phyloP scores from a whole-genome alignment of 2,888 invertebrate species.

The Oscheius sp. region DNA sequence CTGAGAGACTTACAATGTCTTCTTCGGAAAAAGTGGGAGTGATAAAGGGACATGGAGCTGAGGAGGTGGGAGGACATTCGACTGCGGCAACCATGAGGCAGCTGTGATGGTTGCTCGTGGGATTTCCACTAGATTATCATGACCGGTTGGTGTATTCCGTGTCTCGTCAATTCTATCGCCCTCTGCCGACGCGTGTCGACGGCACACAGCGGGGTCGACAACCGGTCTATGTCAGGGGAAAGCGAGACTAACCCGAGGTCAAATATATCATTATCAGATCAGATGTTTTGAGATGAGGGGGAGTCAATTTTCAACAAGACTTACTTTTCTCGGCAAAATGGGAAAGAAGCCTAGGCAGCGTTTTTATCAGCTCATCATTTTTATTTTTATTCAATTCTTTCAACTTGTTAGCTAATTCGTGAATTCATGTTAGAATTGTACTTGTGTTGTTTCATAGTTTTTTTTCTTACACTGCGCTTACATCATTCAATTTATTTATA shows the following conservation, averaged over 20 bases:
- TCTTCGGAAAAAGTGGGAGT: neutral
- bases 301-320: too few relatives aligned
- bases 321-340: too few relatives aligned
- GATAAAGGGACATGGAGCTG: neutral
- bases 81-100: slow-evolving; percentile 11
- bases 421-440: too few relatives aligned
- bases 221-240: neutral
- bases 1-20: neutral
- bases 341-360: too few relatives aligned
- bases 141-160: slow-evolving; percentile 25
- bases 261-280: slow-evolving; percentile 18
- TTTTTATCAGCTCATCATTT: too few relatives aligned
- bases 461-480: too few relatives aligned
- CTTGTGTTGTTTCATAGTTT: too few relatives aligned
- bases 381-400: too few relatives aligned
- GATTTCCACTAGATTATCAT: slow-evolving; percentile 30
- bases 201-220: neutral
- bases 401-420: too few relatives aligned
- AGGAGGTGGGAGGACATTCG: neutral
- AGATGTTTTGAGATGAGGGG: neutral
- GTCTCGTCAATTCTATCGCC: slow-evolving; percentile 2
- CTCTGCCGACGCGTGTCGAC: slow-evolving; percentile 8
- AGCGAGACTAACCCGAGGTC: slow-evolving; percentile 12
- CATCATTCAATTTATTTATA: too few relatives aligned
- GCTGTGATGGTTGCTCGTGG: neutral